Evolutionary conservation across 2,797 vertebrate species (phyloP).

Genomic region (Vultur gryphus): DNA sequence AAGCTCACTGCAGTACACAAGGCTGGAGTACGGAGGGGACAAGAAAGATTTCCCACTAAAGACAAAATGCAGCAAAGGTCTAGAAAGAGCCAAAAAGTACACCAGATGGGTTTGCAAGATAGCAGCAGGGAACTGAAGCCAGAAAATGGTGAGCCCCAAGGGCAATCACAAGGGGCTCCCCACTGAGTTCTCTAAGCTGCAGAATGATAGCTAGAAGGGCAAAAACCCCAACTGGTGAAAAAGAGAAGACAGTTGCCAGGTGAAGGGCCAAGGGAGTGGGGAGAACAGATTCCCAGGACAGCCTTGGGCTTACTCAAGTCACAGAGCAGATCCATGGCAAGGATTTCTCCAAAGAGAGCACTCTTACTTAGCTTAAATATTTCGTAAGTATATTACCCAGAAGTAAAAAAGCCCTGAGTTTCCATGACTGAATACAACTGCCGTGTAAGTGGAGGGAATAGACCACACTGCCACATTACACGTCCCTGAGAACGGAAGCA

Average conservation of each 20-base stretch:
- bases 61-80: neutral
- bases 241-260: neutral
- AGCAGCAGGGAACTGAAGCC: neutral
- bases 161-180: neutral
- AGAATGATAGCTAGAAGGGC: neutral
- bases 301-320: neutral
- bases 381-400: neutral
- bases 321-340: neutral
- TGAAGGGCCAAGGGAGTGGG: neutral
- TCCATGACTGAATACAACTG: neutral
- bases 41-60: neutral
- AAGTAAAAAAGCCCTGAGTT: neutral
- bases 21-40: neutral
- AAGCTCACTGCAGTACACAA: neutral
- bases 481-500: neutral
- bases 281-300: neutral
- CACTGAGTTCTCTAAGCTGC: neutral
- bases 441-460: neutral
- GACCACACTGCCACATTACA: neutral
- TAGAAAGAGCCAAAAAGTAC: neutral
- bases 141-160: neutral
- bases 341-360: neutral
- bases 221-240: neutral
- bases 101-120: neutral
- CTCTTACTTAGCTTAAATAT: neutral